Evolutionary conservation across 2,888 invertebrate genomes (phyloP).

Genomic region (Cerastoderma edule): DNA sequence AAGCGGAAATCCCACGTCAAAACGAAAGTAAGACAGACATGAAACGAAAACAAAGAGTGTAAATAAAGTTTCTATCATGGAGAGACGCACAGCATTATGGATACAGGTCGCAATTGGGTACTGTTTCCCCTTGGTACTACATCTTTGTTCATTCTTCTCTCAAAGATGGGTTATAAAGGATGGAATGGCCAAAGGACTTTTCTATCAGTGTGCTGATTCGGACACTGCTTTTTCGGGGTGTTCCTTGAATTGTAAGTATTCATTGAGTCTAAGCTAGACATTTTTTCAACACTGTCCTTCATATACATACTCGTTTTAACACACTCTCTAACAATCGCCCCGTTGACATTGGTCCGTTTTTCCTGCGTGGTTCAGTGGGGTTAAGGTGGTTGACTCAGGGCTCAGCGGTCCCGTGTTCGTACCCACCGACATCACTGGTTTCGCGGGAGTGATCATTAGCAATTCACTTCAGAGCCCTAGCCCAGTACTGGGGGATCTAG

Average conservation of each 20-base stretch:
- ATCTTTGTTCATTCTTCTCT: slow-evolving; percentile 19
- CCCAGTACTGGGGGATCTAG: no score
- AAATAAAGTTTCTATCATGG: slow-evolving; percentile 17
- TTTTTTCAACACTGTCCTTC: background rate
- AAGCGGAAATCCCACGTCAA: slow-evolving; percentile 10
- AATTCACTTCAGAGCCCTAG: no score
- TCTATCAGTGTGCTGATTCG: slow-evolving; percentile 35
- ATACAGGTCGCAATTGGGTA: slow-evolving; percentile 11
- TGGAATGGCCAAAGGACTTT: slow-evolving; percentile 24
- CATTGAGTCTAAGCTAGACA: background rate
- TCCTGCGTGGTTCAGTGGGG: no score
- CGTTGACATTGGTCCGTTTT: no score
- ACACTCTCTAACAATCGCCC: no score
- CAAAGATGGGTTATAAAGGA: slow-evolving; percentile 25
- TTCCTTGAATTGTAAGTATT: background rate
- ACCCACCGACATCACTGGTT: no score
- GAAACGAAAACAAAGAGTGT: no score
- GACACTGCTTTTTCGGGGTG: background rate
- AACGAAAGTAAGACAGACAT: slow-evolving; percentile 27
- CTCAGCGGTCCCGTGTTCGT: no score
- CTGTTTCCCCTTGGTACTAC: background rate
- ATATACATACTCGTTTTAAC: no score
- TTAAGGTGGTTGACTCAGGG: no score
- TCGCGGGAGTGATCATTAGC: no score
- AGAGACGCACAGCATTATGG: slow-evolving; percentile 23